Base-by-base conservation (phyloP, 30 jellyfish, hydroid and myxozoan species). In the Rhopilema esculentum region DNA sequence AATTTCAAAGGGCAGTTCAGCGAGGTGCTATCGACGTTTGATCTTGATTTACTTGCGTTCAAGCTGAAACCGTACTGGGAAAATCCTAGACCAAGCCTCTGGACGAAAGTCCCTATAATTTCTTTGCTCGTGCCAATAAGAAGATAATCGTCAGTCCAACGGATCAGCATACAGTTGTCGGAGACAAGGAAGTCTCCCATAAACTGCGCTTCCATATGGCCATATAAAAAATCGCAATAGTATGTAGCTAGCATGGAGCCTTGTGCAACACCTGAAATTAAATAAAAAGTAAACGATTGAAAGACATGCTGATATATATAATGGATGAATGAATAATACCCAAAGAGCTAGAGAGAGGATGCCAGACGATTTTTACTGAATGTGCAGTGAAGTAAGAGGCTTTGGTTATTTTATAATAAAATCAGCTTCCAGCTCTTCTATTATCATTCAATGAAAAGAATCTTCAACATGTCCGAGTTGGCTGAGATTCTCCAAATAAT, bases 121-220 rank as follows among this genome's bases (percentile, higher is more conserved):
- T 40, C 70, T 40, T 83, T 53, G 1, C 93, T 76, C 15, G 97
- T 72, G 25, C 97, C 53, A 57, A 95, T 83, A 31, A 86, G 68
- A 16, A 95, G 70, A 50, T 48, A 95, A 77, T 95, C 99, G 52
- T 95, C 99, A 27, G 89, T 93, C 97, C 97, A 90, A 1, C 99
- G 97, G 97, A 95, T 86, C 32, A 90, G 75, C 50, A 95, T 0
- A 30, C 86, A 53, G 49, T 95, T 80, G 12, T 86, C 84, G 21
- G 90, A 50, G 9, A 33, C 62, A 57, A 79, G 28, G 27, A 72
- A 51, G 21, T 71, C 91, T 7, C 53, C 62, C 32, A 95, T 61
- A 22, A 74, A 75, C 6, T 51, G 63, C 25, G 18, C 74, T 57
- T 95, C 99, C 83, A 95, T 31, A 25, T 89, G 75, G 1, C 99